Base-by-base conservation (phyloP, 2,888 invertebrate species). In the Mythimna loreyi region DNA sequence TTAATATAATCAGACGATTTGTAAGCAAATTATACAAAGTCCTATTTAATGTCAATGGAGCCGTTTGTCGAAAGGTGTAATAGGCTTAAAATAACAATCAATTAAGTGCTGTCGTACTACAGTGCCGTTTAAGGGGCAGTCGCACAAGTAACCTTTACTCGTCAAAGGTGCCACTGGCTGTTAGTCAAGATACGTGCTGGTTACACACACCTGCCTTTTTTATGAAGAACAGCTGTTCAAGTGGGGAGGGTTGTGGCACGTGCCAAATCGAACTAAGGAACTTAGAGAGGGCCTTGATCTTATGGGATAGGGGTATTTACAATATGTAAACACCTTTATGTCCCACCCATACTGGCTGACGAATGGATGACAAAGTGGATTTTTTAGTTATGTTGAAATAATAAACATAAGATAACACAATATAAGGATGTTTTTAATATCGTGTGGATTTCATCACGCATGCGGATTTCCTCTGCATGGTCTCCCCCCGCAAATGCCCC, bases 121-220 rank as follows among this genome's bases (percentile, higher is more conserved):
- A 67, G 61, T 72, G 58, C 52, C 52, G 67, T 70, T 80, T 75
- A 70, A 72, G 77, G 80, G 71, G 78, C 58, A 73, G 85, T 79
- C 72, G 47, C 67, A 72, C 90, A 81, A 89, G 85, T 89, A 84
- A 89, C 90, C 87, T 90, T 90, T 85, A 67, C 49, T 72, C 72
- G 58, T 78, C 72, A 88, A 87, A 87, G 84, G 87, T 86, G 86
- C 73, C 57, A 67, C 30, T 72, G 75, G 67, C 74, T 55, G 85
- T 79, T 81, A 73, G 73, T 74, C 61, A 72, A 80, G 81, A 76
- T 80, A 72, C 84, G 86, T 84, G 84, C 83, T 72, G 63, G 72
- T 63, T 66, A 66, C 62, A 43, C 28, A 70, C 88, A 89, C 84
- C 87, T 89, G 89, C 75, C 60, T 66, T 84, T 88, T 86, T 86